Conservation (phyloP, 2,113 vertebrate species). For the Girardinichthys multiradiatus region DNA sequence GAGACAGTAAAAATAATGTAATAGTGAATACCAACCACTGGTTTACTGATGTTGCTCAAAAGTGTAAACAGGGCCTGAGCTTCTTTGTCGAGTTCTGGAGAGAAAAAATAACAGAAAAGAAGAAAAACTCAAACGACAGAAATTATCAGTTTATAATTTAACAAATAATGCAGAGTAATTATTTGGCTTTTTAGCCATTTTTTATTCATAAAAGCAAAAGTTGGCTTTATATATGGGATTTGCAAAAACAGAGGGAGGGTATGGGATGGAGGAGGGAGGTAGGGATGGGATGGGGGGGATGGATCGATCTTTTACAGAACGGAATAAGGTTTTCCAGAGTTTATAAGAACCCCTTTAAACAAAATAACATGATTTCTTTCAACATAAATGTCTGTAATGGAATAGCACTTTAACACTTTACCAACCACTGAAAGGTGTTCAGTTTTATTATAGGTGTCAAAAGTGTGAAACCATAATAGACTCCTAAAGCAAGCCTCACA, state of each 20-base stretch:
- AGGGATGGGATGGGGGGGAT: no score
- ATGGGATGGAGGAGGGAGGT: no score
- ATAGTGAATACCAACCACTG: conserved; percentile 85
- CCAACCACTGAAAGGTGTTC: background rate
- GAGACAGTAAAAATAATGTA: conserved; percentile 6
- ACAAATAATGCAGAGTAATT: background rate
- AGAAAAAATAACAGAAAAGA: background rate
- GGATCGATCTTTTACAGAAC: no score
- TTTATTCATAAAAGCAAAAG: background rate
- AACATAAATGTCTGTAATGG: background rate
- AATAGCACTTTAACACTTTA: background rate
- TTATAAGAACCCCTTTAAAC: background rate
- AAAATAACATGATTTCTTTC: background rate
- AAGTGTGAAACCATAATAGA: background rate
- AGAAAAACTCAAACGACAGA: no score
- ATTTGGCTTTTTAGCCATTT: background rate
- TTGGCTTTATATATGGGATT: background rate
- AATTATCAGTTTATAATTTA: no score
- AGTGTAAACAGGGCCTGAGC: conserved; percentile 86
- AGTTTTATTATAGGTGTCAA: background rate
- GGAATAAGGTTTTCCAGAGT: background rate
- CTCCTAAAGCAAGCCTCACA: conserved; percentile 67
- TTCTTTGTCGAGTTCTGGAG: conserved; percentile 90
- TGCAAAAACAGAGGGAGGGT: no score
- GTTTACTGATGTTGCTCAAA: conserved; percentile 87